phyloP scores from a whole-genome alignment of 2,888 invertebrate species.

The Mimumesa dahlbomi region DNA sequence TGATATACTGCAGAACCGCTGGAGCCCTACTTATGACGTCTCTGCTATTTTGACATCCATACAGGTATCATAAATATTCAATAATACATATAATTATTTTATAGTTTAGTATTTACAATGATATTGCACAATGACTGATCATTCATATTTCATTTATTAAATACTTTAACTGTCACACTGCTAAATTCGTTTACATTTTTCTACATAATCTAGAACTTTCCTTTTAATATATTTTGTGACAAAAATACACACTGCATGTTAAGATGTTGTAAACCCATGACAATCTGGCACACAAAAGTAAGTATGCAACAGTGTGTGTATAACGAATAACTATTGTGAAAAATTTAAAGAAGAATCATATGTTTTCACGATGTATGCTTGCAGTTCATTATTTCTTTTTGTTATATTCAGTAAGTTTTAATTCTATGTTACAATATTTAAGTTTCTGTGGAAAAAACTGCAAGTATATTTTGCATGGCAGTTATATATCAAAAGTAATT shows the following conservation, averaged over 20 bases:
- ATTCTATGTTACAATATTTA: slow-evolving; percentile 4
- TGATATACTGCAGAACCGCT: slow-evolving; percentile 99
- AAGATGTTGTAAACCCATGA: slow-evolving; percentile 7
- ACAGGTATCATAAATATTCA: slow-evolving; percentile 86
- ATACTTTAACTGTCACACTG: too few species aligned
- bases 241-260: slow-evolving; percentile 10
- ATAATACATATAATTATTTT: too few species aligned
- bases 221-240: background rate
- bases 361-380: background rate
- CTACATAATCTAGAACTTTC: too few species aligned
- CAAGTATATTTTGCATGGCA: slow-evolving; percentile 37
- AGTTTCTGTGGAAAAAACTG: slow-evolving; percentile 3
- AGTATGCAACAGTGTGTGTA: slow-evolving; percentile 4
- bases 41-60: slow-evolving; percentile 99
- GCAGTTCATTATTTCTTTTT: slow-evolving; percentile 2
- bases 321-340: background rate
- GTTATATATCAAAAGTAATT: slow-evolving; percentile 26
- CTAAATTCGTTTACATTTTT: too few species aligned
- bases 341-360: background rate
- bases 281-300: slow-evolving; percentile 8
- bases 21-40: slow-evolving; percentile 99
- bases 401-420: slow-evolving; percentile 1
- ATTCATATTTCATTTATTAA: too few species aligned
- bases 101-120: too few species aligned
- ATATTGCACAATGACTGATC: too few species aligned